Evolutionary conservation across 2,888 invertebrate species (phyloP).

Genomic region (Cecidostiba fungosa): DNA sequence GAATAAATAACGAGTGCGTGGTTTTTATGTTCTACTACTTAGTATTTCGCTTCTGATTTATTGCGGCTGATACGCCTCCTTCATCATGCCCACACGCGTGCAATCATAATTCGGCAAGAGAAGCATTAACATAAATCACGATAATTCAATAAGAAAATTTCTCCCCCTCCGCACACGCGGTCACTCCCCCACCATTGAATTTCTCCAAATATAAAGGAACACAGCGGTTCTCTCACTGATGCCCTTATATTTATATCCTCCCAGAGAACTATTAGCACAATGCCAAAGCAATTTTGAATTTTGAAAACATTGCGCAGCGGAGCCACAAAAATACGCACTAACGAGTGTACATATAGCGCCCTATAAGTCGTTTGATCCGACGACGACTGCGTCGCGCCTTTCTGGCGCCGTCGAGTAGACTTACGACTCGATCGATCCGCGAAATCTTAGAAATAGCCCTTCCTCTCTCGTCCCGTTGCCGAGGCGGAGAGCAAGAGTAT

Average conservation of each 20-base stretch:
- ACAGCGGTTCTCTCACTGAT: conserved; percentile 4
- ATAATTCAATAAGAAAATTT: background rate
- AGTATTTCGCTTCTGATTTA: background rate
- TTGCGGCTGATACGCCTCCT: background rate
- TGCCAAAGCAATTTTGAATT: conserved; percentile 46
- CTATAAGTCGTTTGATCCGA: conserved; percentile 65
- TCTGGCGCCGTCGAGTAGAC: conserved; percentile 69
- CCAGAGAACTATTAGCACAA: background rate
- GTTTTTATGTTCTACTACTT: too few relatives aligned
- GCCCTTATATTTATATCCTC: conserved; percentile 31
- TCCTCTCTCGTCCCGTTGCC: conserved; percentile 15
- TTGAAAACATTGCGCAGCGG: background rate
- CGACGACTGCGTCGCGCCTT: conserved; percentile 68
- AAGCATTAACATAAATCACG: background rate
- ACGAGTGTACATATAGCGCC: background rate
- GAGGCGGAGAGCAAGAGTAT: background rate
- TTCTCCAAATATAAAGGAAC: background rate
- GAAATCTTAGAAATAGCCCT: conserved; percentile 69
- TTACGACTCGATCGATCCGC: conserved; percentile 71
- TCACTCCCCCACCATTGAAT: background rate
- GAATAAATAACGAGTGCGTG: too few relatives aligned
- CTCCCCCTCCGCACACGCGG: background rate
- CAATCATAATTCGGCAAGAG: background rate
- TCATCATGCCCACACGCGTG: too few relatives aligned
- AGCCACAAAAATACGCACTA: background rate